phyloP scores from a whole-genome alignment of 2,888 invertebrate species.

The Calliphora vomitoria region DNA sequence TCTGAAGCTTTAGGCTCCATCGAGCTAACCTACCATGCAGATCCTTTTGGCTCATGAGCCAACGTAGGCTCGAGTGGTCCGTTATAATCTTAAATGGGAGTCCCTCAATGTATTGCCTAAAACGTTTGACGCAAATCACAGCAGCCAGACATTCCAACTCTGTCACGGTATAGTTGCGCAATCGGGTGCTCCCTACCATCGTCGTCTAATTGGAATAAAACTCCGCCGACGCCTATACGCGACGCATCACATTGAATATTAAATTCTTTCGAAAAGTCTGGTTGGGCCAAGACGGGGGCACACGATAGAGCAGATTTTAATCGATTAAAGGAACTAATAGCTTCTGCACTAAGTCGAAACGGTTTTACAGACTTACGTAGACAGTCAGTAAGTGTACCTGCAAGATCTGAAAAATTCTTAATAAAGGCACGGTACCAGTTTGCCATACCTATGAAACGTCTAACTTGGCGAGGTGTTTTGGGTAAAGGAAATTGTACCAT shows the following conservation, averaged over 20 bases:
- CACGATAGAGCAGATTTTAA: background rate
- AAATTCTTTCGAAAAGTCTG: too few relatives aligned
- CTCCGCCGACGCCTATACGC: too few relatives aligned
- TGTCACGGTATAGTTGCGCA: background rate
- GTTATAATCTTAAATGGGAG: background rate
- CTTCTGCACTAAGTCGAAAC: background rate
- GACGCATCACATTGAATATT: too few relatives aligned
- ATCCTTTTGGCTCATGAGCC: constrained; percentile 3
- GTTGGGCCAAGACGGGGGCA: background rate
- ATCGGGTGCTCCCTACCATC: background rate
- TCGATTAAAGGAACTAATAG: background rate
- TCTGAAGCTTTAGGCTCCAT: background rate
- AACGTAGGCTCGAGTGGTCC: background rate
- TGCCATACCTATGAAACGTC: constrained; percentile 28
- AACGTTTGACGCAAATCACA: background rate
- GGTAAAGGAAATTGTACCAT: constrained; percentile 47
- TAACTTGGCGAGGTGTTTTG: constrained; percentile 25
- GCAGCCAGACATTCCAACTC: background rate
- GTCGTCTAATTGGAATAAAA: background rate
- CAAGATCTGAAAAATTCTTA: constrained; percentile 33
- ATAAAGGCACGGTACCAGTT: constrained; percentile 17
- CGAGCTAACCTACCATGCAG: constrained; percentile 1
- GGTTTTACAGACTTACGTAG: constrained; percentile 3
- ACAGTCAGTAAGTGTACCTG: constrained; percentile 27
- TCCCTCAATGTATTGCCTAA: background rate